phyloP scores from a whole-genome alignment of 2,888 invertebrate genomes.

The Eledona agricola region DNA sequence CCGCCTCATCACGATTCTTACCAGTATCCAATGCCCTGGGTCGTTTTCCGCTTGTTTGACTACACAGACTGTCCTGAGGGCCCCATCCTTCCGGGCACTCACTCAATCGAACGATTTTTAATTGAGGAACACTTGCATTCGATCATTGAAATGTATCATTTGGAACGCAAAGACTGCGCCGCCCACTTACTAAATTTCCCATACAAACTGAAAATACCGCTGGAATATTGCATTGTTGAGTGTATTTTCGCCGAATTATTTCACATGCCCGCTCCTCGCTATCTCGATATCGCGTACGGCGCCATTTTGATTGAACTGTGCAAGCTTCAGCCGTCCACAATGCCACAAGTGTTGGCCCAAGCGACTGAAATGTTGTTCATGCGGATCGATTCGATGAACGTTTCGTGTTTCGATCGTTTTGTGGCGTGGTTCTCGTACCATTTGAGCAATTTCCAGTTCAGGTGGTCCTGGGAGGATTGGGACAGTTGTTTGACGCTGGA shows the following conservation, averaged over 20 bases:
- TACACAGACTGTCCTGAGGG: slow-evolving; percentile 98
- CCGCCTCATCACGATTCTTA: slow-evolving; percentile 93
- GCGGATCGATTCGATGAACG: slow-evolving; percentile 96
- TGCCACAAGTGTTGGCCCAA: slow-evolving; percentile 98
- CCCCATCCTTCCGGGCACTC: slow-evolving; percentile 91
- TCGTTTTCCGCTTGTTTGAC: slow-evolving; percentile 97
- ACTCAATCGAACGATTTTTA: slow-evolving; percentile 96
- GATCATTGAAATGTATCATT: slow-evolving; percentile 86
- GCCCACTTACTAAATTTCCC: slow-evolving; percentile 91
- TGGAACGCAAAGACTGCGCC: slow-evolving; percentile 95
- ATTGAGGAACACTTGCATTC: slow-evolving; percentile 97
- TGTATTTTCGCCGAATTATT: slow-evolving; percentile 95
- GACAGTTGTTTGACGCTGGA: slow-evolving; percentile 85
- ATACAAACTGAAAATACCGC: slow-evolving; percentile 91
- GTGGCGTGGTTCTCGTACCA: slow-evolving; percentile 98
- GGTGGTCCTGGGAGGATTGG: slow-evolving; percentile 99
- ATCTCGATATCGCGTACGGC: slow-evolving; percentile 92
- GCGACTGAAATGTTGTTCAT: slow-evolving; percentile 97
- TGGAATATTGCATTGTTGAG: slow-evolving; percentile 98
- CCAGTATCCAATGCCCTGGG: slow-evolving; percentile 93
- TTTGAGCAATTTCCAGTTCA: slow-evolving; percentile 98
- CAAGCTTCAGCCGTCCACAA: slow-evolving; percentile 93
- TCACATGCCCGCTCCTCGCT: slow-evolving; percentile 87
- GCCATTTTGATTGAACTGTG: slow-evolving; percentile 96
- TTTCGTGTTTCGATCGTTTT: slow-evolving; percentile 95